Evolutionary conservation across 2,113 vertebrate genomes (phyloP), one percentile per base, ranked within the genome.

Genomic region (Nothoprocta pentlandii): DNA sequence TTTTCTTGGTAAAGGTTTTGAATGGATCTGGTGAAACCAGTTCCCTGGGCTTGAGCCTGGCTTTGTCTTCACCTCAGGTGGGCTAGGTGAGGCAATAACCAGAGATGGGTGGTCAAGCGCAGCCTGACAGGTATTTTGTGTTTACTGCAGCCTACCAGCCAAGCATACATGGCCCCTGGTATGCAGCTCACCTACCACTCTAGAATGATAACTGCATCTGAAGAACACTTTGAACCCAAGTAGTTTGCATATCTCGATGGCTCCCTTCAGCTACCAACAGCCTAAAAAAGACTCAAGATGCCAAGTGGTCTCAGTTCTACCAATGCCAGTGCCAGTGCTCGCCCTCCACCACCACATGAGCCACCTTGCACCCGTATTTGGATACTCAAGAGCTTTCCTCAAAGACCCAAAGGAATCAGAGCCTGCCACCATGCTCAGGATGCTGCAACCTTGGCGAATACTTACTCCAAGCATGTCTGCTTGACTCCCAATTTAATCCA

Each of bases 141-240:
- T 17, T 12, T 3, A 16, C 51, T 68, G 36, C 16, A 59, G 44
- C 54, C 76, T 44, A 47, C 46, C 63, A 90, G 80, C 53, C 59
- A 54, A 56, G 39, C 2, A 69, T 0, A 39, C 32, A 15, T 1
- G 2, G 22, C 46, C 7, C 49, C 44, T 1, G 0, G 6, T 26
- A 13, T 9, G 11, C 39, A 32, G 58, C 51, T 80, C 64, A 36
- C 42, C 42, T 16, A 9, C 23, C 42, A 16, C 8, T 16, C 8
- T 16, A 44, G 53, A 77, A 68, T 9, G 26, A 19, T 3, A 49
- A 70, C 34, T 80, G 42, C 59, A 86, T 22, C 22, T 42, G 47
- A 85, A 73, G 32, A 16, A 58, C 47, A 61, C 21, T 34, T 63
- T 17, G 6, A 28, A 19, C 30, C n/a, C 34, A 44, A 1, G 0